These are phyloP conservation scores for Zootoca vivipara DNA, from an alignment of 2,113 vertebrate species.

Conservation along the genomic window DNA sequence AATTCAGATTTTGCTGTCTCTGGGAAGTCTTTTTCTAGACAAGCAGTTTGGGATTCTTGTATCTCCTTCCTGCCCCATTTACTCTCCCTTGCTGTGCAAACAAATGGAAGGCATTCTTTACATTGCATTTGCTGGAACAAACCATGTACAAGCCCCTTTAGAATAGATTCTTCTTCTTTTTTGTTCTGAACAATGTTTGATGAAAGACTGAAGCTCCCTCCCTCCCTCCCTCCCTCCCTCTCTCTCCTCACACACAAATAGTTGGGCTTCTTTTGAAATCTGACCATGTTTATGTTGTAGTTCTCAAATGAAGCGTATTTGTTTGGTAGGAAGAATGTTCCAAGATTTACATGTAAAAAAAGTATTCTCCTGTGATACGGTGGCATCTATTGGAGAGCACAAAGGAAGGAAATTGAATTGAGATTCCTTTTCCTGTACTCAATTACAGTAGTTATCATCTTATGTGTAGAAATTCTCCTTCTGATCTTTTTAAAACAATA, in stretches of 20 bases:
- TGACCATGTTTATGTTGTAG: background rate
- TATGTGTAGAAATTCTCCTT: background rate
- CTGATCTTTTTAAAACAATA: background rate
- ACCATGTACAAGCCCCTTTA: background rate
- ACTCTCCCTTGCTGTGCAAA: constrained; percentile 17
- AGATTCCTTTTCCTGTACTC: background rate
- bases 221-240: background rate
- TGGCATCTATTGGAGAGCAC: background rate
- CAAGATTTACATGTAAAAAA: background rate
- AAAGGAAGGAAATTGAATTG: background rate
- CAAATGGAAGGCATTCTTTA: background rate
- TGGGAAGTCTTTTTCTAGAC: constrained; percentile 35
- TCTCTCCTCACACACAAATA: background rate
- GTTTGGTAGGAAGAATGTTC: background rate
- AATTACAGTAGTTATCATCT: background rate
- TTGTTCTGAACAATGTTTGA: background rate
- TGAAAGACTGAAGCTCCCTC: background rate
- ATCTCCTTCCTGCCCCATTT: accelerated
- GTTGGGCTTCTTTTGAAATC: background rate
- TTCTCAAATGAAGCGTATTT: background rate
- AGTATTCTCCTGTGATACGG: no score
- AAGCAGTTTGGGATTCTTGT: constrained; percentile 20
- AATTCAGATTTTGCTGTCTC: constrained; percentile 37
- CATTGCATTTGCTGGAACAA: constrained; percentile 1
- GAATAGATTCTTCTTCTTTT: background rate